phyloP scores from a whole-genome alignment of 1,140 invertebrate species.

The Doryteuthis pealeii region DNA sequence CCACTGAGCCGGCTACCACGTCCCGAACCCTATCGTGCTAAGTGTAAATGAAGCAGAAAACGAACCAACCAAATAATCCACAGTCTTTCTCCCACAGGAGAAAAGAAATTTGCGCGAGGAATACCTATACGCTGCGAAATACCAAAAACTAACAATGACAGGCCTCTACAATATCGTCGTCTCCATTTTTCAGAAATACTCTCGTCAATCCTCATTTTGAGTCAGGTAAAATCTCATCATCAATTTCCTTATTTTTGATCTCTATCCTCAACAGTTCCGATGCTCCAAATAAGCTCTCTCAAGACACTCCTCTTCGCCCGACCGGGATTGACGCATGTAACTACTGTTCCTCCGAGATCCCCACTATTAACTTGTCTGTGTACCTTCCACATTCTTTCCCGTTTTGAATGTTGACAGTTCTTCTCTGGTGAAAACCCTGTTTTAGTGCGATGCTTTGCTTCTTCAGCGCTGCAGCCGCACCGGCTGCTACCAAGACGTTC shows the following conservation, averaged over 20 bases:
- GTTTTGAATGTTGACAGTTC: not conserved
- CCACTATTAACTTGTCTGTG: not conserved
- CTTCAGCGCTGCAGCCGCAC: not conserved
- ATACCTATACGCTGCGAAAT: constrained; percentile 51
- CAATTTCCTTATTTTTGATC: too few species aligned
- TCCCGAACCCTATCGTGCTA: constrained; percentile 83
- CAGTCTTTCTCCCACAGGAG: constrained; percentile 47
- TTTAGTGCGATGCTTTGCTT: not conserved
- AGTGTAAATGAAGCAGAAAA: constrained; percentile 92
- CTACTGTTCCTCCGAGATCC: not conserved
- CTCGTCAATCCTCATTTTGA: not conserved
- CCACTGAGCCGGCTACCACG: constrained; percentile 41
- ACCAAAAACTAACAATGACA: constrained; percentile 50
- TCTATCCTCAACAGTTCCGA: not conserved
- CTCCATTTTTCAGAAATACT: not conserved
- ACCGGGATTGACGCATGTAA: not conserved
- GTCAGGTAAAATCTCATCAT: not conserved
- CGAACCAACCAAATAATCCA: constrained; percentile 82
- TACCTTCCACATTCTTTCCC: not conserved
- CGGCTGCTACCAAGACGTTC: not conserved
- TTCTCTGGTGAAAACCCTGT: not conserved
- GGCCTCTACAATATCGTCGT: constrained; percentile 32
- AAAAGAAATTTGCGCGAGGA: constrained; percentile 52
- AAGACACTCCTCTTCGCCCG: not conserved
- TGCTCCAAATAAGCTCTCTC: not conserved